Percentiles rank a stretch among this genome's conserved stretches.
phyloP scores from a whole-genome alignment of 2,113 vertebrate genomes.

The Tretioscincus oriximinensis region DNA sequence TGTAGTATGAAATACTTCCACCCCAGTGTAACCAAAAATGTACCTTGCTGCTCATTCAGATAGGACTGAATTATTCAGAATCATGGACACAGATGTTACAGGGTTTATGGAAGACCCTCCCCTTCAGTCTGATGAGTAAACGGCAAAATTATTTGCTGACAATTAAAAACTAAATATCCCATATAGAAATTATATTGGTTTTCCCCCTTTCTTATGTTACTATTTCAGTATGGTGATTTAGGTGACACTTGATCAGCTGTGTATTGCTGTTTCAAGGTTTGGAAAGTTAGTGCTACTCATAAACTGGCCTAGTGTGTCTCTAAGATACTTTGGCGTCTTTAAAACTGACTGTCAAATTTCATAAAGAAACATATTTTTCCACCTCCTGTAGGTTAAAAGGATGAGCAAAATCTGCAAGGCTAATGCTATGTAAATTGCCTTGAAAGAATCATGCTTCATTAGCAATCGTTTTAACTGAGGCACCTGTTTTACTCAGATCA shows the following conservation, averaged over 20 bases:
- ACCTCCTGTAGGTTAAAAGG: conserved; percentile 61
- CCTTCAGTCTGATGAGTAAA: no score
- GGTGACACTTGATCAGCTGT: neutral
- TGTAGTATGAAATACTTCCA: no score
- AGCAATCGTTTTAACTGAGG: conserved; percentile 58
- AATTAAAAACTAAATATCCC: no score
- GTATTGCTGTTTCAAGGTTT: neutral
- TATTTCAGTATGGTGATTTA: neutral
- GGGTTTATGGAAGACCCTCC: no score
- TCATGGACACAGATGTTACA: no score
- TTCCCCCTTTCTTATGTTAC: neutral
- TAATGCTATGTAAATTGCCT: conserved; percentile 69
- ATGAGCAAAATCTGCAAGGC: conserved; percentile 57
- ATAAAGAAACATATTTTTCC: conserved; percentile 59
- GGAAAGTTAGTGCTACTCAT: conserved; percentile 24
- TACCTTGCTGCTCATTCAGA: no score
- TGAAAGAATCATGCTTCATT: conserved; percentile 52
- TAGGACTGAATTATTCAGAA: no score
- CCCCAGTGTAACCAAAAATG: no score
- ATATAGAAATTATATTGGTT: neutral
- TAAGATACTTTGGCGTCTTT: conserved; percentile 22
- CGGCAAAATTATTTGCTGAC: no score
- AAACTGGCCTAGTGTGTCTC: conserved; percentile 28
- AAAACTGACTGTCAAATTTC: conserved; percentile 53
- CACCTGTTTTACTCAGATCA: conserved; percentile 53